These are phyloP conservation scores for Chitala chitala DNA, from an alignment of 2,113 vertebrate species.

Conservation along the genomic window DNA sequence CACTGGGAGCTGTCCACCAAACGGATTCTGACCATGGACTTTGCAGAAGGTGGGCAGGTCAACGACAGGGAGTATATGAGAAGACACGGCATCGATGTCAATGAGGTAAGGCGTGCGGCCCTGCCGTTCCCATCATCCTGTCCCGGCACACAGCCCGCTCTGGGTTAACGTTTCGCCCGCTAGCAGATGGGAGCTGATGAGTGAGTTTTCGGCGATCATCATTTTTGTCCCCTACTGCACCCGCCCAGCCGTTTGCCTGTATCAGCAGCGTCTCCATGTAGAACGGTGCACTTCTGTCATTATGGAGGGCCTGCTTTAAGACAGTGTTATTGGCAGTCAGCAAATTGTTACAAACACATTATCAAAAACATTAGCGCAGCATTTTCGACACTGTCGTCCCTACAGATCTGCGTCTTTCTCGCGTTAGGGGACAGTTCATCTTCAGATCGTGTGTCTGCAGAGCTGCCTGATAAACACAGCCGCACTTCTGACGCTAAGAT, in stretches of 20 bases:
- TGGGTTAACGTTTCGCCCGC: too few species aligned
- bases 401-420: slow-evolving; percentile 27
- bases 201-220: neutral
- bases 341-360: slow-evolving; percentile 10
- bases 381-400: slow-evolving; percentile 17
- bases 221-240: slow-evolving; percentile 24
- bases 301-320: slow-evolving; percentile 23
- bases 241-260: neutral
- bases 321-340: slow-evolving; percentile 6
- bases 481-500: slow-evolving; percentile 19
- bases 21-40: slow-evolving; percentile 92
- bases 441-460: slow-evolving; percentile 13
- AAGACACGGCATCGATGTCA: slow-evolving; percentile 75
- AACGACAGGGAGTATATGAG: slow-evolving; percentile 88
- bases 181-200: neutral
- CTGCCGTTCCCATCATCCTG: neutral
- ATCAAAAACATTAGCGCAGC: slow-evolving; percentile 14
- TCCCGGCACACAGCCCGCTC: too few species aligned
- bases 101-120: slow-evolving; percentile 67
- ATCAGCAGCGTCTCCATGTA: slow-evolving; percentile 4
- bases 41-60: slow-evolving; percentile 89
- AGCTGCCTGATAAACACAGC: slow-evolving; percentile 12
- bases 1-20: slow-evolving; percentile 89
- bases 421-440: slow-evolving; percentile 22
- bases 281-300: slow-evolving; percentile 13